Base-by-base conservation (phyloP, 1,140 invertebrate species). In the Plectus sambesii region DNA sequence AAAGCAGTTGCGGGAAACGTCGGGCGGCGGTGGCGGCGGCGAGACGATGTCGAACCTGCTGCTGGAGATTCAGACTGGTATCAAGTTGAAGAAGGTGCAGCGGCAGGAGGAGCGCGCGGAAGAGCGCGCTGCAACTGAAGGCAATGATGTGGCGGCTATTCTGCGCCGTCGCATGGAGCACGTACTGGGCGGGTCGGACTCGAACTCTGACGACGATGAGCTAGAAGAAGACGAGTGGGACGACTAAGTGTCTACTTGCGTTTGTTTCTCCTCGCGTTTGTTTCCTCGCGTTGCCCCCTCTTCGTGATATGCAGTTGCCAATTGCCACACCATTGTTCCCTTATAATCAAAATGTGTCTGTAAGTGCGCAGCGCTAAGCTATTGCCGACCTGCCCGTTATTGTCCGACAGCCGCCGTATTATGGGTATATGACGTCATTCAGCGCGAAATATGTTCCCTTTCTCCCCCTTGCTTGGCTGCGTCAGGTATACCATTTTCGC, bases 111-210 rank as follows among this genome's bases (percentile, higher is more conserved):
- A 63, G 38, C 43, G 46, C 30, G 55, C 37, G 24, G 49, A 60
- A 24, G 55, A 58, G 9, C 39, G 48, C 3, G 48, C 48, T 9
- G 57, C 58, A 4, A 30, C 29, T 9, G 61, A 60, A 17, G 24
- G 33, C 19, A 60, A 65, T 20, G 56, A 64, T 27, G 62, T 64
- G 24, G 63, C 61, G 2, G 62, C 63, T 3, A 67, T 64, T 52
- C 47, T 64, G 29, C 42, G 50, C 15, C 37, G 51, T 26, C 24
- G 62, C 47, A 64, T 64, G 63, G 58, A 63, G 35, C 63, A 64
- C 48, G 60, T 65, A 6, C 19, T 59, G 20, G 61, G 61, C 12
- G 27, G 35, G 22, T 49, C 40, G 24, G 49, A 53, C 26, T 48
- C 51, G 42, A 25, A 30, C 20, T 27, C 19, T 19, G 8, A 43